Conservation (phyloP, 2,888 invertebrate genomes). For the Mayetiola destructor region DNA sequence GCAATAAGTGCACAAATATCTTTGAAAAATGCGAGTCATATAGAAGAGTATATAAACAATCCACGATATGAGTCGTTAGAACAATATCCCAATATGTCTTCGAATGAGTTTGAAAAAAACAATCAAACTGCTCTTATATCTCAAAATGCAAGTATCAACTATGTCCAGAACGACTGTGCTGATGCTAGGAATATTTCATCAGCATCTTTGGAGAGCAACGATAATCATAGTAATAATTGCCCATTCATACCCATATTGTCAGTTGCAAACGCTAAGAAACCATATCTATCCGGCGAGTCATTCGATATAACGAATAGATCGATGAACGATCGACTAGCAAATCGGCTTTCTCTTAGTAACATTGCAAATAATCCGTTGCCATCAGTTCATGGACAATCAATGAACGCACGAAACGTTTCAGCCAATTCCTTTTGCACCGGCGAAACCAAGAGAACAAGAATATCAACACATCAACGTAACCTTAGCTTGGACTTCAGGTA, state of each 20-base stretch:
- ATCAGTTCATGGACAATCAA: constrained; percentile 33
- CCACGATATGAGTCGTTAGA: too few species aligned
- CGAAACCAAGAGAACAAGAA: constrained; percentile 26
- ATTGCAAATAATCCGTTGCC: constrained; percentile 32
- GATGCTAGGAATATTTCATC: too few species aligned
- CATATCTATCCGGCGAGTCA: constrained; percentile 14
- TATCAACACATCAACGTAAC: constrained; percentile 64
- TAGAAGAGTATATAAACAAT: too few species aligned
- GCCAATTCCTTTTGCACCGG: constrained; percentile 14
- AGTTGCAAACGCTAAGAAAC: constrained; percentile 24
- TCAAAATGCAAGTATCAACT: too few species aligned
- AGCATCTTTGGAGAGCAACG: too few species aligned
- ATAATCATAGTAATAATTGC: background rate
- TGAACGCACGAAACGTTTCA: constrained; percentile 21
- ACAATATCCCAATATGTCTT: too few species aligned
- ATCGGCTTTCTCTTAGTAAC: constrained; percentile 33
- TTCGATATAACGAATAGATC: background rate
- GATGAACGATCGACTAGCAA: constrained; percentile 26
- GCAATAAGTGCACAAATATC: too few species aligned
- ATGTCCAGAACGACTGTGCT: too few species aligned
- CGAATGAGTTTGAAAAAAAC: too few species aligned
- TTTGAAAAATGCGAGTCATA: too few species aligned
- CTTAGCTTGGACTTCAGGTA: constrained; percentile 81
- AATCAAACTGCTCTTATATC: too few species aligned
- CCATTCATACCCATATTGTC: constrained; percentile 26